Conservation (phyloP, 2,797 vertebrate genomes). For the Labroides dimidiatus region DNA sequence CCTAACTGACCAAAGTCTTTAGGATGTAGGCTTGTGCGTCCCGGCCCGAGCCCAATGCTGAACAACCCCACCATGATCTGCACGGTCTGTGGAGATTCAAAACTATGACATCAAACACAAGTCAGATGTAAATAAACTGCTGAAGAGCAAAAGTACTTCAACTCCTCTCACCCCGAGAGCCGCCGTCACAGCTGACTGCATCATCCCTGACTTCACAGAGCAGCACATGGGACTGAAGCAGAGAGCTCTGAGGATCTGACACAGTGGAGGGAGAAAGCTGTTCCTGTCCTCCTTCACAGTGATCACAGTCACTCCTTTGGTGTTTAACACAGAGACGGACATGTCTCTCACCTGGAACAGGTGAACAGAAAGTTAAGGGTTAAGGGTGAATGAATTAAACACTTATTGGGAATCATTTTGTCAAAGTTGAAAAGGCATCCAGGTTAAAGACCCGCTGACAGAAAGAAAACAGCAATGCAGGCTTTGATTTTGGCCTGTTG, state of each 20-base stretch:
- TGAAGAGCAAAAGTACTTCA: accelerated
- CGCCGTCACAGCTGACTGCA: not conserved
- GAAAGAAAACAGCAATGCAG: no score
- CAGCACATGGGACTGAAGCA: conserved; percentile 19
- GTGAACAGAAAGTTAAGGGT: no score
- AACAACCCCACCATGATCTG: conserved; percentile 63
- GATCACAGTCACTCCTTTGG: not conserved
- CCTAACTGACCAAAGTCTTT: conserved; percentile 28
- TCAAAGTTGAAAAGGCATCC: no score
- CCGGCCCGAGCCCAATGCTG: conserved; percentile 49
- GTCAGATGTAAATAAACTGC: not conserved
- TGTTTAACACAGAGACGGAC: conserved; percentile 1
- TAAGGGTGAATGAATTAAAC: no score
- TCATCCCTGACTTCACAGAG: not conserved
- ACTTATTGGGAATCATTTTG: no score
- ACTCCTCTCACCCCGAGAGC: conserved; percentile 50
- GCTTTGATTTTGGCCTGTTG: no score
- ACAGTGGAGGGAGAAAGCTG: not conserved
- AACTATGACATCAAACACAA: not conserved
- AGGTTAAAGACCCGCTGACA: no score
- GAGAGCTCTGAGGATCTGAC: conserved; percentile 2
- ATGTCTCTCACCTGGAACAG: conserved; percentile 30
- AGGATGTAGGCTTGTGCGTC: conserved; percentile 19
- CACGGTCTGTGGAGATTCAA: conserved; percentile 25
- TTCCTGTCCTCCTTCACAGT: not conserved